Conservation (phyloP, 2,888 invertebrate species). For the Drosophila atripex region DNA sequence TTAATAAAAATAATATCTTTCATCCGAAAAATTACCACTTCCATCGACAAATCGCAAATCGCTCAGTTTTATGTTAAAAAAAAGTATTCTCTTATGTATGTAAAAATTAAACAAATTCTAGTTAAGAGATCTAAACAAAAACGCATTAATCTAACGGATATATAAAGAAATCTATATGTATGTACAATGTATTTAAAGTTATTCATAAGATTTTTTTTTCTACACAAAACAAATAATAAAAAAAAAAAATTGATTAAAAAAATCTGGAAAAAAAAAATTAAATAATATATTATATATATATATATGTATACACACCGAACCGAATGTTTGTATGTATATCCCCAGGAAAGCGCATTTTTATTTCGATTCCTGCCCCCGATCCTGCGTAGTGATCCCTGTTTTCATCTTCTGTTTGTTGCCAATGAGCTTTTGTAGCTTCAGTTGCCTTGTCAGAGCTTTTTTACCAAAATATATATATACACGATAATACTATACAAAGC, state of each 20-base stretch:
- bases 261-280: conserved; percentile 28
- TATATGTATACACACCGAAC: conserved; percentile 39
- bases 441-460: conserved; percentile 75
- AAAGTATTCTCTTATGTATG: conserved; percentile 50
- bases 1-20: neutral
- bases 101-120: conserved; percentile 58
- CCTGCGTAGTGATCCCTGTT: conserved; percentile 10
- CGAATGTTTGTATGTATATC: conserved; percentile 36
- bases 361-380: conserved; percentile 11
- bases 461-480: conserved; percentile 55
- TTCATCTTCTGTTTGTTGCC: conserved; percentile 20
- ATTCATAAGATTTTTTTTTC: conserved; percentile 64
- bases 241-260: conserved; percentile 38
- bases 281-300: conserved; percentile 44
- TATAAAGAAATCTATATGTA: conserved; percentile 52
- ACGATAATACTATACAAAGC: conserved; percentile 21
- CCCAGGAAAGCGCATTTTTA: conserved; percentile 29
- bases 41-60: conserved; percentile 23
- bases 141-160: conserved; percentile 52
- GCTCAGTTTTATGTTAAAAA: conserved; percentile 34
- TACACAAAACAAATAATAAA: conserved; percentile 52
- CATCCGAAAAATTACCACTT: conserved; percentile 11
- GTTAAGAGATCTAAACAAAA: conserved; percentile 53
- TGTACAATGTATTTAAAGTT: conserved; percentile 58
- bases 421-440: conserved; percentile 73